Evolutionary conservation across 1,140 invertebrate genomes (phyloP).

Genomic region (Orchestia grillus): DNA sequence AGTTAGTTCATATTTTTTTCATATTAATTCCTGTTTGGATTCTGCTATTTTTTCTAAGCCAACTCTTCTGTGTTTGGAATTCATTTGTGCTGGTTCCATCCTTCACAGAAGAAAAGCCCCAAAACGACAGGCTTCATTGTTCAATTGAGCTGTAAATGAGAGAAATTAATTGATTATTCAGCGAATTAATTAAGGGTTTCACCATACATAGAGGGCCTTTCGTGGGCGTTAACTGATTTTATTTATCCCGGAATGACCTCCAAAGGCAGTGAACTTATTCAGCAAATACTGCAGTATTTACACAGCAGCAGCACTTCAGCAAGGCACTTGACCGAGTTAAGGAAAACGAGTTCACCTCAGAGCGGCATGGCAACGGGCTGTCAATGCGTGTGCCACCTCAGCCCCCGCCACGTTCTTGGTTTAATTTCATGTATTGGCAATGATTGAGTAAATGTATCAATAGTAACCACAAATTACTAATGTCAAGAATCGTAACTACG

Average conservation of each 20-base stretch:
- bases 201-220: not conserved
- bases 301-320: too few relatives aligned
- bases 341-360: too few relatives aligned
- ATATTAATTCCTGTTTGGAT: not conserved
- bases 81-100: not conserved
- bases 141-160: not conserved
- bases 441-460: too few relatives aligned
- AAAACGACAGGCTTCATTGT: not conserved
- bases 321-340: too few relatives aligned
- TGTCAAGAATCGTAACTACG: too few relatives aligned
- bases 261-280: not conserved
- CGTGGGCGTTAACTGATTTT: not conserved
- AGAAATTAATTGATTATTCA: not conserved
- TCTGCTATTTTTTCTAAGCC: not conserved
- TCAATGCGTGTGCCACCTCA: too few relatives aligned
- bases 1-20: not conserved
- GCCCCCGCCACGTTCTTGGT: too few relatives aligned
- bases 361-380: too few relatives aligned
- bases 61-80: not conserved
- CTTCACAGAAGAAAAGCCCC: not conserved
- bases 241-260: not conserved
- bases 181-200: not conserved
- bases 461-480: too few relatives aligned
- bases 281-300: too few relatives aligned
- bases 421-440: too few relatives aligned